These are phyloP conservation scores for Archips xylosteana DNA, from an alignment of 2,888 invertebrate genomes.

Conservation along the genomic window DNA sequence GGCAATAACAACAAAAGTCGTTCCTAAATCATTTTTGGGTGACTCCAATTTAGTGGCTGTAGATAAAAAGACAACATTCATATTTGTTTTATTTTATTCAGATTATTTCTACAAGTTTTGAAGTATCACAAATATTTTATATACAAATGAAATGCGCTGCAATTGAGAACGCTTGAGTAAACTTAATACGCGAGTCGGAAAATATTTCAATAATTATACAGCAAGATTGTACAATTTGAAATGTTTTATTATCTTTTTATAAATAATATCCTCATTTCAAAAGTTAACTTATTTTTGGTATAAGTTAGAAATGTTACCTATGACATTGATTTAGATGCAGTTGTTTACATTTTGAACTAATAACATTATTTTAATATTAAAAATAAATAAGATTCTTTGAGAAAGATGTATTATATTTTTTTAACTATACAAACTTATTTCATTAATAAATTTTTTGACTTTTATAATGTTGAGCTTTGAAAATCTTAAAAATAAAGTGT, in stretches of 20 bases:
- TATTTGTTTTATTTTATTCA: slow-evolving; percentile 18
- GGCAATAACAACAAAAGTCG: not conserved
- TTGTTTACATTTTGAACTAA: not conserved
- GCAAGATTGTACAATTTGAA: not conserved
- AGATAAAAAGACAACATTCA: slow-evolving; percentile 1
- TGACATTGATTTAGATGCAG: not conserved
- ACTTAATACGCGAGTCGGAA: not conserved
- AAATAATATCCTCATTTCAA: not conserved
- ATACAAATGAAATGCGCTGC: slow-evolving; percentile 19
- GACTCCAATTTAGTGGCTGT: not conserved
- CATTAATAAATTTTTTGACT: no score
- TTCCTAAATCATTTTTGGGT: not conserved
- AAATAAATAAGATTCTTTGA: no score
- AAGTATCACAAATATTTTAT: slow-evolving; percentile 33
- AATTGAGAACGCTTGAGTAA: slow-evolving; percentile 1
- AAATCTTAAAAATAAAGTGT: not conserved
- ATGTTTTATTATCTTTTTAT: not conserved
- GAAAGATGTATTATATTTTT: no score
- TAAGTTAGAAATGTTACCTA: no score
- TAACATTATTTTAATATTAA: not conserved
- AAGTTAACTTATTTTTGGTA: not conserved
- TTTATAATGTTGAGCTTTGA: not conserved
- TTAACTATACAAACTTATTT: no score
- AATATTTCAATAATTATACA: not conserved
- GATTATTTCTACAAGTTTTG: slow-evolving; percentile 24